Evolutionary conservation across 2,888 invertebrate species (phyloP), one percentile per base, ranked within the genome.

Genomic region (Muschampia plurimacula): DNA sequence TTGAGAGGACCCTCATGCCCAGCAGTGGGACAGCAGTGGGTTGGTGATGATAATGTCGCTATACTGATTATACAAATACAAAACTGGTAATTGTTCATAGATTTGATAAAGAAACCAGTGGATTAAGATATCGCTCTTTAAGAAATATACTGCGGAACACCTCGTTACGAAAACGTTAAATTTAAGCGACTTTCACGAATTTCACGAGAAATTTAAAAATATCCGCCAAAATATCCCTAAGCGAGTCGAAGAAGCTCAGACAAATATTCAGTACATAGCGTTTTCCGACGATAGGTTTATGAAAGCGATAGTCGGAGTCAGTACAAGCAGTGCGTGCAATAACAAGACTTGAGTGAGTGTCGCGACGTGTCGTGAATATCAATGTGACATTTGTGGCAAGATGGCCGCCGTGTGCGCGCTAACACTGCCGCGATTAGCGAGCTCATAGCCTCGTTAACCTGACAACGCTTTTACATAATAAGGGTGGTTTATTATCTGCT

Each of bases 321-420:
- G 55, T 55, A 55, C 55, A 55, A 55, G 59, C 67, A 67, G 67
- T 68, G 69, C 66, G 69, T 57, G 65, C 68, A 59, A 59, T 59
- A 59, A 59, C 59, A 59, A 22, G 22, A 59, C 59, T 59, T 59
- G 59, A 59, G 46, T 59, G 22, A 71, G 81, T 76, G 79, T 76
- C 78, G 78, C 79, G 85, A 88, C 90, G 90, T 90, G 89, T 85
- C 81, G 76, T 82, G 89, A 86, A 90, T 90, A 80, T 78, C 83
- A 91, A 90, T 89, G 83, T 82, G 86, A 79, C 83, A 82, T 84
- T 84, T 83, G 82, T 44, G 7, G 60, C 60, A 60, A 60, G 36
- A 60, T 60, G 60, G 60, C 60, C 44, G 64, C 52, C 52, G 52
- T 52, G 52, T 52, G 52, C 52, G 52, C 52, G 52, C 68, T 32